These are phyloP conservation scores for Staurois parvus DNA, from an alignment of 2,797 vertebrate genomes.

Conservation along the genomic window DNA sequence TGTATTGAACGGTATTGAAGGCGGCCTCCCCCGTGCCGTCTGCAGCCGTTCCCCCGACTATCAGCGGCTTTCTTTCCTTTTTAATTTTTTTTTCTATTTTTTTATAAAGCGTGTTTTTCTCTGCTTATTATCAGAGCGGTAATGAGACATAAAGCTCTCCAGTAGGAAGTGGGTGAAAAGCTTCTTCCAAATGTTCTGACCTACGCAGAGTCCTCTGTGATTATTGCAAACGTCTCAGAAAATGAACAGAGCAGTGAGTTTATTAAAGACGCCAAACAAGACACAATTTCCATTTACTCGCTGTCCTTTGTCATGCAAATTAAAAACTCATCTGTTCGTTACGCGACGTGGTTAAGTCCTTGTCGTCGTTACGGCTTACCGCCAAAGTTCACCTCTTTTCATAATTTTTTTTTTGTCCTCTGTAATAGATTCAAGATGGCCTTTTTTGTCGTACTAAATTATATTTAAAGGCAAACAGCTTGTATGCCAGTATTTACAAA, in stretches of 20 bases:
- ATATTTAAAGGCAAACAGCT: too few species aligned
- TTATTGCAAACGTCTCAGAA: not conserved
- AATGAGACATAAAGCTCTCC: constrained; percentile 18
- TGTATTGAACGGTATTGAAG: constrained; percentile 12
- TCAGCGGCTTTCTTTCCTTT: constrained; percentile 3
- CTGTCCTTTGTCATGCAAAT: not conserved
- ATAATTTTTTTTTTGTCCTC: too few species aligned
- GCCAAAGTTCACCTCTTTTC: too few species aligned
- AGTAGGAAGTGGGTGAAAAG: constrained; percentile 1
- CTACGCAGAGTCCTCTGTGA: not conserved
- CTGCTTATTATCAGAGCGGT: constrained; percentile 4
- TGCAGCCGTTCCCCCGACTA: constrained; percentile 16
- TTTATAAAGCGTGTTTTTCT: too few species aligned
- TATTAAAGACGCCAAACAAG: too few species aligned
- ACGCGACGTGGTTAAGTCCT: too few species aligned
- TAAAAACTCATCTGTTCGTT: not conserved
- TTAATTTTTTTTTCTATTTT: not conserved
- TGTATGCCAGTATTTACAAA: too few species aligned
- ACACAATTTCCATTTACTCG: too few species aligned
- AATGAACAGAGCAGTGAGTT: not conserved
- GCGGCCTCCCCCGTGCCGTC: constrained; percentile 12
- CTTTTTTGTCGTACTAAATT: too few species aligned
- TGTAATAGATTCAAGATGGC: too few species aligned
- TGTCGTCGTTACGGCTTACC: not conserved
- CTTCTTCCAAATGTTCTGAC: constrained; percentile 11